Evolutionary conservation across 2,797 vertebrate genomes (phyloP), one percentile per base, ranked within the genome.

Genomic region (Schizopygopsis malacanthus): DNA sequence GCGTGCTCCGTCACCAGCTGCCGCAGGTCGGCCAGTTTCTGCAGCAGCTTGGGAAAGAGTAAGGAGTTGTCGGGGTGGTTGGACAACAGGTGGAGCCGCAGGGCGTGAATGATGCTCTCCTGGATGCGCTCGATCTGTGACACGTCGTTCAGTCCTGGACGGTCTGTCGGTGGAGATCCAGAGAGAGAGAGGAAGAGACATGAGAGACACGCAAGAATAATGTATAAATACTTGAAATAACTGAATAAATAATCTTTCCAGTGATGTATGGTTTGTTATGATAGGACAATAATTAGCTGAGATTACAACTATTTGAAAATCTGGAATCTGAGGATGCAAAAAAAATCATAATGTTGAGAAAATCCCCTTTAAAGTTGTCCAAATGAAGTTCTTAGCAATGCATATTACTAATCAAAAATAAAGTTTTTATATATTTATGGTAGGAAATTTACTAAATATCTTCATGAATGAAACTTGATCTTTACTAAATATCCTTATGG

Each of bases 1-100:
- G 98, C 97, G 0, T 99, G 98, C 92, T 99, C 97, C 0, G 98
- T 99, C 90, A 99, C 98, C 56, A 99, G 96, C 86, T 99, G 97
- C 50, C 98, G 94, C 50, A 99, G 96, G 93, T 99, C 98, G 0
- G 96, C 97, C 94, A 99, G 96, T 91, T 99, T 99, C 91, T 98
- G 98, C 73, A 99, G 95, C 22, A 99, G 97, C 89, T 97, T 96
- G 0, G 98, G 98, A 91, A 99, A 99, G 79, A 99, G 96, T 90
- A 98, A 98, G 91, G 79, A 59, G 90, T 97, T 93, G 0, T 98
- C 97, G 0, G 97, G 97, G 56, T 98, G 97, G 93, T 96, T 97
- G 93, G 89, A 96, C 92, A 96, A 95, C 92, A 99, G 93, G 90
- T 98, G 97, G 88, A 97, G 97, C 91, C 92, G 96, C 5, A 99